Conservation (phyloP, 1,140 invertebrate species). For the Nomia melanderi region DNA sequence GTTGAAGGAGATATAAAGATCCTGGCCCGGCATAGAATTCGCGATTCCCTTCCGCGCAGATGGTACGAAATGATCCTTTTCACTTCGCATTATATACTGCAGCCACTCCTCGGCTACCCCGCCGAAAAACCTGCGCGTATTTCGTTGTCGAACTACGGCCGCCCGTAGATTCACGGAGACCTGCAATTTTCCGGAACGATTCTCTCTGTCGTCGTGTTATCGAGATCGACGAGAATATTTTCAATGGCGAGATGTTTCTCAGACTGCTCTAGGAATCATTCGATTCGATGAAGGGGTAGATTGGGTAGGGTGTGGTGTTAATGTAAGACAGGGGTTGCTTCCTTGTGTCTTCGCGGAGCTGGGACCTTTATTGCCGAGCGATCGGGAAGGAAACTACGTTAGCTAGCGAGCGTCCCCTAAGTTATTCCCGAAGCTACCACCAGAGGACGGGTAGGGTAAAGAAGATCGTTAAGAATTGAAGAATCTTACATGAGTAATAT, state of each 20-base stretch:
- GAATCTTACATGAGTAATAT: not conserved
- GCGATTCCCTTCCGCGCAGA: constrained; percentile 56
- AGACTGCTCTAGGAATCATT: not conserved
- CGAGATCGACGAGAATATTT: not conserved
- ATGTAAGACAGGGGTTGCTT: not conserved
- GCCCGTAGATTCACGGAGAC: not conserved
- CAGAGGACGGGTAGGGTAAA: constrained; percentile 53
- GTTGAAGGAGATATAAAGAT: constrained; percentile 65
- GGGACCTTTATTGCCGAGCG: constrained; percentile 29
- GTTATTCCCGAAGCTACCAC: constrained; percentile 15
- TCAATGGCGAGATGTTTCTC: not conserved
- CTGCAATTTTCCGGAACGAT: not conserved
- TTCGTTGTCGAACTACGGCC: constrained; percentile 50
- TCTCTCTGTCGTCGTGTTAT: not conserved
- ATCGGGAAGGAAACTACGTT: constrained; percentile 53
- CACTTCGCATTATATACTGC: constrained; percentile 55
- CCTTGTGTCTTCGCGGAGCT: not conserved
- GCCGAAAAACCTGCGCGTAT: constrained; percentile 38
- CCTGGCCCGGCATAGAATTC: constrained; percentile 53
- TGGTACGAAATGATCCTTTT: constrained; percentile 60
- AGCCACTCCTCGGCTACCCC: constrained; percentile 32
- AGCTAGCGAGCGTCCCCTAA: constrained; percentile 6
- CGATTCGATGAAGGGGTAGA: not conserved
- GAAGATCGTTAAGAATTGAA: not conserved
- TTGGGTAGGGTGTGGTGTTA: not conserved